Percentiles rank a stretch among this genome's conserved stretches.
Evolutionary conservation across 2,797 vertebrate species (phyloP).

Genomic region (Neopelma chrysocephalum): DNA sequence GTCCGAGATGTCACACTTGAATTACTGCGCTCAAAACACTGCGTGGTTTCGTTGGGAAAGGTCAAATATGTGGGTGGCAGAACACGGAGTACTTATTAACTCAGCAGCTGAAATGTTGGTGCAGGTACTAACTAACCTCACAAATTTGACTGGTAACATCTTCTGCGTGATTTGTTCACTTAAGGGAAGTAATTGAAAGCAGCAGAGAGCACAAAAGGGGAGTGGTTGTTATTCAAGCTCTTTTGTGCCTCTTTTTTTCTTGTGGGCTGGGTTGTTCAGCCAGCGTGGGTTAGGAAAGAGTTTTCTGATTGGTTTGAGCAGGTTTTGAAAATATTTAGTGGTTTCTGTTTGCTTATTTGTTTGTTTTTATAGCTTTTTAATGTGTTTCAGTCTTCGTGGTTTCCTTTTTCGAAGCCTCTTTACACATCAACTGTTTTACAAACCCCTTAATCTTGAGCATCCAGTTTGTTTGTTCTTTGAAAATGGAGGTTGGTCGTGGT

Average conservation of each 20-base stretch:
- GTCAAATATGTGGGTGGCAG: not conserved
- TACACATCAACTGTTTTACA: not conserved
- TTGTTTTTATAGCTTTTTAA: not conserved
- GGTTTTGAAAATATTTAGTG: not conserved
- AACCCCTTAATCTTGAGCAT: not conserved
- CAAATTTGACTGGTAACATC: not conserved
- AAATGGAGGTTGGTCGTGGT: not conserved
- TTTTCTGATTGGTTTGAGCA: not conserved
- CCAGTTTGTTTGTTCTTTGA: not conserved
- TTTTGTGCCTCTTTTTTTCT: not conserved
- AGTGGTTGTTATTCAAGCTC: rapidly evolving
- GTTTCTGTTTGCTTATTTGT: not conserved
- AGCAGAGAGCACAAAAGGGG: not conserved
- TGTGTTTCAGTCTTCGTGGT: not conserved
- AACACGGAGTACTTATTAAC: not conserved
- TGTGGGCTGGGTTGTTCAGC: rapidly evolving
- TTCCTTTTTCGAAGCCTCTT: not conserved
- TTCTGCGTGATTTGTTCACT: not conserved
- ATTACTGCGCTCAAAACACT: not conserved
- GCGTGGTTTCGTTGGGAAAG: not conserved
- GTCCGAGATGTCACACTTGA: not conserved
- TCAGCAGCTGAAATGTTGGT: not conserved
- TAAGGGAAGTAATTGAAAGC: not conserved
- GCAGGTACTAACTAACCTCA: not conserved
- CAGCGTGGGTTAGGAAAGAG: not conserved